Percentiles rank a stretch among this genome's conserved stretches.
Conservation (phyloP, 2,797 vertebrate genomes). For the Gouania willdenowi region DNA sequence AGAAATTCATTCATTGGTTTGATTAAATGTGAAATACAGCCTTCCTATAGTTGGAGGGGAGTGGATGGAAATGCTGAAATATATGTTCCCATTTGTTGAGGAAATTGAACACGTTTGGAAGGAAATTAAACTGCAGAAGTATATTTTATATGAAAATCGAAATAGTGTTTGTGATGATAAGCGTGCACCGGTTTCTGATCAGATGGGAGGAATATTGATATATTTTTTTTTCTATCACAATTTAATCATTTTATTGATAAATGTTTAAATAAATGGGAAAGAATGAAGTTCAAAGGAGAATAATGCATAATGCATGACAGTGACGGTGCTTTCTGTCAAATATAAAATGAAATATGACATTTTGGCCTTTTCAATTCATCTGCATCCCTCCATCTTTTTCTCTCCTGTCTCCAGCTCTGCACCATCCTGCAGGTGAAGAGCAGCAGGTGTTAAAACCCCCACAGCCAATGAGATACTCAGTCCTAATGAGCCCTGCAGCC, state of each 20-base stretch:
- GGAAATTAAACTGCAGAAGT: too few species aligned
- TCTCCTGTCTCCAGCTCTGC: slow-evolving; percentile 55
- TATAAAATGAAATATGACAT: slow-evolving; percentile 69
- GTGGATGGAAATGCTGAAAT: slow-evolving; percentile 18
- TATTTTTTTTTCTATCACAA: too few species aligned
- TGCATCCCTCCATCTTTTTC: slow-evolving; percentile 1
- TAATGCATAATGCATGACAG: too few species aligned
- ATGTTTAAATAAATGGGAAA: too few species aligned
- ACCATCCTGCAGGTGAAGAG: slow-evolving; percentile 71
- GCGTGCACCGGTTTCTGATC: too few species aligned
- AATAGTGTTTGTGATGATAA: too few species aligned
- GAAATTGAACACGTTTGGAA: too few species aligned
- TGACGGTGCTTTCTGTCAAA: slow-evolving; percentile 61
- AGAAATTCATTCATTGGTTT: slow-evolving; percentile 51
- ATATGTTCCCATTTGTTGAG: slow-evolving; percentile 18
- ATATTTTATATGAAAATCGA: too few species aligned
- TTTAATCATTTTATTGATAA: too few species aligned
- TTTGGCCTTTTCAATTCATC: slow-evolving; percentile 39
- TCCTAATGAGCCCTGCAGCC: slow-evolving; percentile 67
- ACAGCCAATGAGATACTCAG: slow-evolving; percentile 67
- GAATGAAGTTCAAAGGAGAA: too few species aligned
- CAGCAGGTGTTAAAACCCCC: slow-evolving; percentile 80
- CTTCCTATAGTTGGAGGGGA: slow-evolving; percentile 16
- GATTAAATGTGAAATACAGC: slow-evolving; percentile 34
- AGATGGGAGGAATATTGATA: too few species aligned